Evolutionary conservation across 2,113 vertebrate genomes (phyloP).

Genomic region (Butastur rufipennis): DNA sequence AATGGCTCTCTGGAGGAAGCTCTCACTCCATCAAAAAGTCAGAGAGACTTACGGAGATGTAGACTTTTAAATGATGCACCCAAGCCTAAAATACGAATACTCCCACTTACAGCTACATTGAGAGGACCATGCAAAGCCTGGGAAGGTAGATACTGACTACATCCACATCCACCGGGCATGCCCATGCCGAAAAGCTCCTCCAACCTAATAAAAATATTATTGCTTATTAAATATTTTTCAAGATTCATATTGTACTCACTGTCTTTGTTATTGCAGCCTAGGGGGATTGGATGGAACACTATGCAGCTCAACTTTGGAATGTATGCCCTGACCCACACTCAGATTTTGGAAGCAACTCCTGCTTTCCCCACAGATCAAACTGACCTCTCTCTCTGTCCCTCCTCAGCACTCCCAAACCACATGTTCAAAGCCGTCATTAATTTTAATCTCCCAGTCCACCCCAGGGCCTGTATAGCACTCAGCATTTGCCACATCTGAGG

Average conservation of each 20-base stretch:
- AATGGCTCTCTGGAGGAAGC: neutral
- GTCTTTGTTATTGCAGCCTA: neutral
- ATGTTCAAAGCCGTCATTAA: neutral
- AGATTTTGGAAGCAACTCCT: neutral
- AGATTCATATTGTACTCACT: neutral
- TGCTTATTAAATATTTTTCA: neutral
- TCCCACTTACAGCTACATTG: neutral
- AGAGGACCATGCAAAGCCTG: neutral
- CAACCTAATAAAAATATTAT: neutral
- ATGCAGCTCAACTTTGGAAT: neutral
- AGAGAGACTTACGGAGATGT: neutral
- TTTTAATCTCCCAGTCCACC: neutral
- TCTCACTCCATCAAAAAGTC: neutral
- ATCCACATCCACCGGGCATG: neutral
- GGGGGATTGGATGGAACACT: neutral
- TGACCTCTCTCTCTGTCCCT: neutral
- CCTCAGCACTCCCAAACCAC: too few species aligned
- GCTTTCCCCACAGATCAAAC: neutral
- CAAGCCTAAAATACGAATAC: neutral
- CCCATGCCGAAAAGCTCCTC: neutral
- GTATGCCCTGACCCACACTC: neutral
- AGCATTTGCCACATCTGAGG: neutral
- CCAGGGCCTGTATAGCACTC: neutral
- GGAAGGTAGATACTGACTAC: neutral
- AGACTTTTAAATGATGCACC: neutral